These are phyloP conservation scores for Erebia palarica DNA, from an alignment of 2,888 invertebrate species.

Conservation along the genomic window DNA sequence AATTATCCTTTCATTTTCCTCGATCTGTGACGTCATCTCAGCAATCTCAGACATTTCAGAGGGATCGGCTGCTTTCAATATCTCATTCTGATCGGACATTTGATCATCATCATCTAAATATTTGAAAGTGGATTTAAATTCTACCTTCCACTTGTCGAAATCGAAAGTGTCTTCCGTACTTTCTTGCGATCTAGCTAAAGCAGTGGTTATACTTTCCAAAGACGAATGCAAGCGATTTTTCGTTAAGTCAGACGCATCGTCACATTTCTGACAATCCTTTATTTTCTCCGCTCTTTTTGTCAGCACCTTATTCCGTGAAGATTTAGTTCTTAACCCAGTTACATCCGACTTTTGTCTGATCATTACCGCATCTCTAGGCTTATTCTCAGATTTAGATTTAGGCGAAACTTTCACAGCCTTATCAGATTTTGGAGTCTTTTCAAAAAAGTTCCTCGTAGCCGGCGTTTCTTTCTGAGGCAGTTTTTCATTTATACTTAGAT, in stretches of 20 bases:
- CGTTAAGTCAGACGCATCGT: slow-evolving; percentile 57
- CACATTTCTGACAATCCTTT: slow-evolving; percentile 54
- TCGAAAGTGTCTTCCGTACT: slow-evolving; percentile 71
- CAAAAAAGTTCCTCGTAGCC: not conserved
- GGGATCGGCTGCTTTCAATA: slow-evolving; percentile 70
- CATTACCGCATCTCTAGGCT: slow-evolving; percentile 62
- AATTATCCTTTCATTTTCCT: slow-evolving; percentile 80
- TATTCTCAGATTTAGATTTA: slow-evolving; percentile 59
- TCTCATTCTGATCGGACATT: slow-evolving; percentile 67
- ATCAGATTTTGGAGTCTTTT: slow-evolving; percentile 43
- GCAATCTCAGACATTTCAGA: slow-evolving; percentile 79
- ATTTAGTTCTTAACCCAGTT: slow-evolving; percentile 80
- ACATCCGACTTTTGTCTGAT: slow-evolving; percentile 84
- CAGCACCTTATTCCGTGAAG: slow-evolving; percentile 62
- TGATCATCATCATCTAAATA: slow-evolving; percentile 74
- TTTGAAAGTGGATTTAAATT: slow-evolving; percentile 71
- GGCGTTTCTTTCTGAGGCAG: not conserved
- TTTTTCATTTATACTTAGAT: not conserved
- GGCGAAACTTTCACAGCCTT: slow-evolving; percentile 47
- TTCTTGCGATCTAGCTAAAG: slow-evolving; percentile 70
- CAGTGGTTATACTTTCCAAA: slow-evolving; percentile 70
- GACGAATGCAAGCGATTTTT: slow-evolving; percentile 75
- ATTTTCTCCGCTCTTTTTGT: slow-evolving; percentile 62
- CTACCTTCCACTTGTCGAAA: slow-evolving; percentile 75
- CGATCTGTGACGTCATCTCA: slow-evolving; percentile 78